Percentiles rank a stretch among this genome's conserved stretches.
phyloP scores from a whole-genome alignment of 2,113 vertebrate species.

The Loxodonta africana region DNA sequence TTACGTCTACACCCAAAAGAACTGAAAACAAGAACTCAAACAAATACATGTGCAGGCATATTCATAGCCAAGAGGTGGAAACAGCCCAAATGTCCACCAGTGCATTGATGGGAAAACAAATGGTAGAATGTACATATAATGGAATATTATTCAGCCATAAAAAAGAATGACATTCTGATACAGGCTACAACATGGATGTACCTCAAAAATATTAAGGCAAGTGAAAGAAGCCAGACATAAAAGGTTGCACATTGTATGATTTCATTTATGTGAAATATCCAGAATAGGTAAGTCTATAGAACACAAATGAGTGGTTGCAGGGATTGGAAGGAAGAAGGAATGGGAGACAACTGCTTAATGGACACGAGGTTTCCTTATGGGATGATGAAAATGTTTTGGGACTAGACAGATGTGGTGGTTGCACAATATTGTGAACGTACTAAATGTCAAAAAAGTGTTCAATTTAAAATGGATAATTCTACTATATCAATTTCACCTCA shows the following conservation, averaged over 20 bases:
- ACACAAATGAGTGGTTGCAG: neutral
- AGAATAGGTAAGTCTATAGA: neutral
- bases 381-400: neutral
- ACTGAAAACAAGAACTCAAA: neutral
- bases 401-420: neutral
- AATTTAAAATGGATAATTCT: neutral
- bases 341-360: neutral
- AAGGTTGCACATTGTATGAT: neutral
- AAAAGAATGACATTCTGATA: neutral
- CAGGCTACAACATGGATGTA: neutral
- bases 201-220: neutral
- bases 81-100: neutral
- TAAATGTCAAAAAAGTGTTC: too few relatives aligned
- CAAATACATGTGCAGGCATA: neutral
- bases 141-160: neutral
- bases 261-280: too few relatives aligned
- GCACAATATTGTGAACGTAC: too few relatives aligned
- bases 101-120: neutral
- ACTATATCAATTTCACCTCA: neutral
- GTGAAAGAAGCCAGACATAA: neutral
- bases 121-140: neutral
- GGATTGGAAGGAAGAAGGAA: accelerated
- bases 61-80: neutral
- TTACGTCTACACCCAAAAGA: neutral
- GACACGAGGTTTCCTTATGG: neutral